Base-by-base conservation (phyloP, 2,113 vertebrate genomes). In the Pseudois nayaur region DNA sequence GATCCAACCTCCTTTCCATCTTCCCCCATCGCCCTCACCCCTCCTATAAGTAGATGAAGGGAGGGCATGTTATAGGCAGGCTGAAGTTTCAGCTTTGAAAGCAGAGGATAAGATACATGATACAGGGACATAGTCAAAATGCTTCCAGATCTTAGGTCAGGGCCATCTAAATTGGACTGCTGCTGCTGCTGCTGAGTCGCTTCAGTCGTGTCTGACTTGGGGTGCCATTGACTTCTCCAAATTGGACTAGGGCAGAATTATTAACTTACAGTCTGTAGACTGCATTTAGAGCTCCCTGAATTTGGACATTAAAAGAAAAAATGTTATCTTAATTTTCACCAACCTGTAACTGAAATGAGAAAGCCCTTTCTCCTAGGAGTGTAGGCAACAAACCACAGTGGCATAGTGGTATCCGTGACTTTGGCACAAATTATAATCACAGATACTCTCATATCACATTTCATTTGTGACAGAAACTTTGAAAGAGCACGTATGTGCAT, bases 381-480 rank as follows among this genome's bases (percentile, higher is more conserved):
- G 1, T 6, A 71, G 76, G 50, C 52, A 40, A 16, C 59, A 81
- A 83, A 43, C 43, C 92, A 50, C 83, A 33, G 27, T 6, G 21
- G 33, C 29, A 36, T 79, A 88, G 23, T n/a, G 27, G 17, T 40
- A 31, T 36, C 52, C 62, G 17, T 27, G 76, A 84, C n/a, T 62
- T 87, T 45, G 57, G 21, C 45, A 83, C n/a, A n/a, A 79, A 48
- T 3, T 81, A 12, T 43, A 62, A 71, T 85, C 82, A 81, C 23
- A 91, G 33, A 74, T 74, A 93, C 27, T 82, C 59, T 62, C 52
- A 17, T 83, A 83, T n/a, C 82, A 43, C 14, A n/a, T 95, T 91
- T 74, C 76, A 74, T 33, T 83, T 27, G 33, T 25, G 40, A n/a
- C 57, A 88, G 67, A 85, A 95, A 91, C n/a, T 25, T 79, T 79